Conservation (phyloP, 2,888 invertebrate genomes). For the Blera fallax region DNA sequence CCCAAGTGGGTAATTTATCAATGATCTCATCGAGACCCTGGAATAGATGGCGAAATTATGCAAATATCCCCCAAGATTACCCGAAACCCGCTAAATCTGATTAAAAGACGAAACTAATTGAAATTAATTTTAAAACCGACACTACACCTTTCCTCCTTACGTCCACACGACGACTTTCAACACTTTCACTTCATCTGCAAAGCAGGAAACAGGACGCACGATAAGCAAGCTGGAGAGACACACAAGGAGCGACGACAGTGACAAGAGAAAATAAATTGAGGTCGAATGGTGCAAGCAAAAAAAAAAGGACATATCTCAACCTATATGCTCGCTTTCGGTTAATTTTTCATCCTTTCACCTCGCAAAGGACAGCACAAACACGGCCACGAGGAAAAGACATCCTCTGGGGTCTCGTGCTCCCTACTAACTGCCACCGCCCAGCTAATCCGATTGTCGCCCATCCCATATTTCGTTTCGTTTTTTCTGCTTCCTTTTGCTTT, state of each 20-base stretch:
- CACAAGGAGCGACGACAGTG: conserved; percentile 8
- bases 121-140: conserved; percentile 4
- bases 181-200: conserved; percentile 2
- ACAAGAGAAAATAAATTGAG: conserved; percentile 62
- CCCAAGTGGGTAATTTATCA: conserved; percentile 3
- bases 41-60: conserved; percentile 6
- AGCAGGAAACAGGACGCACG: background rate
- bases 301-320: conserved; percentile 8
- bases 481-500: background rate
- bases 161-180: conserved; percentile 17
- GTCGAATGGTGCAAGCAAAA: conserved; percentile 4
- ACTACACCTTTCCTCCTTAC: background rate
- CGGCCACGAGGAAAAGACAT: background rate
- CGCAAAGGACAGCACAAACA: background rate
- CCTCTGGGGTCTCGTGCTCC: background rate
- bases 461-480: background rate
- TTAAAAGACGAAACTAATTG: background rate
- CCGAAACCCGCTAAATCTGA: too few relatives aligned
- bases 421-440: background rate
- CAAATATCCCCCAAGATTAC: conserved; percentile 8
- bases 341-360: conserved; percentile 62
- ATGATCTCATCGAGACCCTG: background rate
- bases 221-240: background rate
- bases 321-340: background rate
- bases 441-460: conserved; percentile 51